Evolutionary conservation across 2,888 invertebrate genomes (phyloP), one percentile per base, ranked within the genome.

Genomic region (Stratiomys singularior): DNA sequence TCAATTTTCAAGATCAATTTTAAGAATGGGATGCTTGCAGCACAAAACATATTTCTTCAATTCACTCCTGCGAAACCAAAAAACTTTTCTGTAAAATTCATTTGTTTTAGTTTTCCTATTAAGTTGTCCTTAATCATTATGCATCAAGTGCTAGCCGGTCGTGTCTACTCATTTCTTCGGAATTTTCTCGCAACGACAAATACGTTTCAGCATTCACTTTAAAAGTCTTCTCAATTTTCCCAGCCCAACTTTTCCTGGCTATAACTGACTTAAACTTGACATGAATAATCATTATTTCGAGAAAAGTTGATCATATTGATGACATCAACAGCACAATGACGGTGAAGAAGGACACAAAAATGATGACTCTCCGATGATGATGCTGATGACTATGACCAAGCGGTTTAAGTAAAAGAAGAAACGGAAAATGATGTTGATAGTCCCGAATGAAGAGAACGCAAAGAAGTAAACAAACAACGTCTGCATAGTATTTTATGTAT

Each of bases 281-380:
- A 25, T 69, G 25, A 44, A 69, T 25, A 46, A 47, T 46, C 30
- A 46, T 46, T 44, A 46, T 46, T 69, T 46, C 46, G 25, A 9
- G 37, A 23, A 47, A 25, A 47, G 46, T 47, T 15, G n/a, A 46
- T 15, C 15, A 21, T 44, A 46, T 47, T 46, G 47, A 46, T 69
- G 47, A 69, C 25, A 47, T 18, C 27, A 21, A 69, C 69, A 23
- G n/a, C 9, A 37, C 25, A 44, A 47, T 23, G 47, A 69, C 25
- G 47, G 0, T 13, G 69, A 13, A 15, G 44, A 69, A 60, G 25
- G 25, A 25, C 60, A 15, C 18, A 18, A 60, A 21, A 25, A 25
- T 25, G 9, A 25, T 21, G 60, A 60, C 25, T 37, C 37, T 21
- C 18, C 23, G 11, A 60, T 25, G 18, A 52, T 18, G 18, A 18